phyloP scores from a whole-genome alignment of 2,113 vertebrate species.

The Rattus rattus region DNA sequence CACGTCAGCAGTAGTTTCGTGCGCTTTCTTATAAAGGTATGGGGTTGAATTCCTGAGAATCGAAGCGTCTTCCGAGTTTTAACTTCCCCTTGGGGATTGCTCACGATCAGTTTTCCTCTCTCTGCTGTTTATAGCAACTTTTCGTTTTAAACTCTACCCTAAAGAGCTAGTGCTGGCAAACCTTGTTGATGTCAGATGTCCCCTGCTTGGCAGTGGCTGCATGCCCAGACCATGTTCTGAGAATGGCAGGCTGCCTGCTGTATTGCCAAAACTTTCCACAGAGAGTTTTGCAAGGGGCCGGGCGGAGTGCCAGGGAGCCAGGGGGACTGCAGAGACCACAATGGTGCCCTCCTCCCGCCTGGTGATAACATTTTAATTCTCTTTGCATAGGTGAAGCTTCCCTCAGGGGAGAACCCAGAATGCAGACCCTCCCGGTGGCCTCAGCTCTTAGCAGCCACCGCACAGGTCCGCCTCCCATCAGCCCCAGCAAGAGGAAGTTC shows the following conservation, averaged over 20 bases:
- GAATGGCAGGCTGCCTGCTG: background rate
- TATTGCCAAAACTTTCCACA: constrained; percentile 30
- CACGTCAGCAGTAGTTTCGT: background rate
- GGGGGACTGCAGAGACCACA: background rate
- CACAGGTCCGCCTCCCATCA: constrained; percentile 97
- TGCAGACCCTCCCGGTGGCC: constrained; percentile 94
- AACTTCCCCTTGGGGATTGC: constrained; percentile 41
- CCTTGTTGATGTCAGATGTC: background rate
- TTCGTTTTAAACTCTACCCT: constrained; percentile 67
- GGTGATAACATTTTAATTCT: constrained; percentile 40
- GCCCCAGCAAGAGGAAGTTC: constrained; percentile 97
- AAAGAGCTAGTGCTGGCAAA: constrained; percentile 64
- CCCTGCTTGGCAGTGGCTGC: background rate
- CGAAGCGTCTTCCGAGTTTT: constrained; percentile 26
- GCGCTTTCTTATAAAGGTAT: background rate
- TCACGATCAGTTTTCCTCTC: background rate
- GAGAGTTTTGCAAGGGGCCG: background rate
- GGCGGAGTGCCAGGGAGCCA: background rate
- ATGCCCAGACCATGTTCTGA: background rate
- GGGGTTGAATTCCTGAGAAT: background rate
- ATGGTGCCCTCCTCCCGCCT: background rate
- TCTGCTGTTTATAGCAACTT: constrained; percentile 16
- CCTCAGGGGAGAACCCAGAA: constrained; percentile 94
- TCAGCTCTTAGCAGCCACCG: constrained; percentile 93
- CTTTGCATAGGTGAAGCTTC: constrained; percentile 93